A percentile compares a stretch with the other conserved stretches of the same genome.
Conservation (phyloP, 1,140 invertebrate species). For the Oscheius sp. region DNA sequence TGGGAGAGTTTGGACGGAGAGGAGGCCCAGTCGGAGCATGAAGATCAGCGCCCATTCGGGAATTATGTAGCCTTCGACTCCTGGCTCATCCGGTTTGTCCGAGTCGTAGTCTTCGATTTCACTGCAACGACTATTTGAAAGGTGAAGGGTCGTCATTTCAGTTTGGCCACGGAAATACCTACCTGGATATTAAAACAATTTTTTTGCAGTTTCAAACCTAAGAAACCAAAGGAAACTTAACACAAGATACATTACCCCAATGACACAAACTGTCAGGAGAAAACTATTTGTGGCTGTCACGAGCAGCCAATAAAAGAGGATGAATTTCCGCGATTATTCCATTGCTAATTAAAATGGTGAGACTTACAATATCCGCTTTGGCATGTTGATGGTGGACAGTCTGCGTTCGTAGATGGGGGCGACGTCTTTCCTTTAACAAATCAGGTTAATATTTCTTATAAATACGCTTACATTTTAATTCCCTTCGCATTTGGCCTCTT, state of each 20-base stretch:
- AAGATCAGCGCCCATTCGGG: slow-evolving; percentile 78
- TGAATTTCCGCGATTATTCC: too few species aligned
- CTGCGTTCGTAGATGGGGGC: not conserved
- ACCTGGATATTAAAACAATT: not conserved
- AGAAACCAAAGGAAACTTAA: too few species aligned
- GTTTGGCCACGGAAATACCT: not conserved
- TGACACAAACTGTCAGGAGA: too few species aligned
- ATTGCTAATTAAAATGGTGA: too few species aligned
- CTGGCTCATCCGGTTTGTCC: not conserved
- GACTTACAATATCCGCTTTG: slow-evolving; percentile 1
- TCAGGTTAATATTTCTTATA: too few species aligned
- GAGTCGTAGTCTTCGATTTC: slow-evolving; percentile 1
- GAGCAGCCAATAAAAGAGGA: too few species aligned
- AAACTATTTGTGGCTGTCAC: too few species aligned
- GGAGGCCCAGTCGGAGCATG: slow-evolving; percentile 76
- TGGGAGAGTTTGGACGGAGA: slow-evolving; percentile 75
- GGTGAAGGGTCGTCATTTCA: not conserved
- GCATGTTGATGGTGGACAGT: not conserved
- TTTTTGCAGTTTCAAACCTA: too few species aligned
- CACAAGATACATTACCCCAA: too few species aligned
- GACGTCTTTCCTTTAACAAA: not conserved
- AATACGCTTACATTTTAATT: too few species aligned
- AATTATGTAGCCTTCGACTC: slow-evolving; percentile 58
- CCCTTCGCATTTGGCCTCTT: too few species aligned
- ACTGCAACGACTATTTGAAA: slow-evolving; percentile 3